These are phyloP conservation scores for Triplophysa tibetana DNA, from an alignment of 2,113 vertebrate species.

Conservation along the genomic window DNA sequence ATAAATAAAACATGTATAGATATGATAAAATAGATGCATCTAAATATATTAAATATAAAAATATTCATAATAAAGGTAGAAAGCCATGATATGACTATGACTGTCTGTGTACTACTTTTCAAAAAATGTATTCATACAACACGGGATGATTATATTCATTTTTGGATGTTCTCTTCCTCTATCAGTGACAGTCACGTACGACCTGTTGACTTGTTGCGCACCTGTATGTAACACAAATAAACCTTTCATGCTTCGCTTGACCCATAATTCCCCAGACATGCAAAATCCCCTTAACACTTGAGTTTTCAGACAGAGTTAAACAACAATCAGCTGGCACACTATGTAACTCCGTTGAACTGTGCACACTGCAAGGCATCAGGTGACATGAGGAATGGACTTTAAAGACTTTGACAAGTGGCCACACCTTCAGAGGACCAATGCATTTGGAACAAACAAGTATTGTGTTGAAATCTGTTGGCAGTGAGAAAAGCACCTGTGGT, in stretches of 20 bases:
- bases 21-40: too few relatives aligned
- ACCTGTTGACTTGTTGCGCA: not conserved
- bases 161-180: too few relatives aligned
- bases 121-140: too few relatives aligned
- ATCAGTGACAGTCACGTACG: not conserved
- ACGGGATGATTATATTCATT: too few relatives aligned
- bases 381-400: not conserved
- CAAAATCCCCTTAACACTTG: not conserved
- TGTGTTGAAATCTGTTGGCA: not conserved
- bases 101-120: too few relatives aligned
- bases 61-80: too few relatives aligned
- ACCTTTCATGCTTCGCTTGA: not conserved
- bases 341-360: not conserved
- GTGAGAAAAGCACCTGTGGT: constrained; percentile 76
- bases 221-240: constrained; percentile 10
- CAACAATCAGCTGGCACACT: not conserved
- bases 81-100: too few relatives aligned
- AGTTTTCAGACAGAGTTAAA: not conserved
- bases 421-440: not conserved
- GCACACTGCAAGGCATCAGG: not conserved
- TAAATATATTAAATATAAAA: too few relatives aligned
- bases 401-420: not conserved
- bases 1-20: too few relatives aligned
- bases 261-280: not conserved
- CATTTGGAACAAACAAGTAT: not conserved